Evolutionary conservation across 2,797 vertebrate genomes (phyloP), one percentile per base, ranked within the genome.

Genomic region (Calcarius lapponicus): DNA sequence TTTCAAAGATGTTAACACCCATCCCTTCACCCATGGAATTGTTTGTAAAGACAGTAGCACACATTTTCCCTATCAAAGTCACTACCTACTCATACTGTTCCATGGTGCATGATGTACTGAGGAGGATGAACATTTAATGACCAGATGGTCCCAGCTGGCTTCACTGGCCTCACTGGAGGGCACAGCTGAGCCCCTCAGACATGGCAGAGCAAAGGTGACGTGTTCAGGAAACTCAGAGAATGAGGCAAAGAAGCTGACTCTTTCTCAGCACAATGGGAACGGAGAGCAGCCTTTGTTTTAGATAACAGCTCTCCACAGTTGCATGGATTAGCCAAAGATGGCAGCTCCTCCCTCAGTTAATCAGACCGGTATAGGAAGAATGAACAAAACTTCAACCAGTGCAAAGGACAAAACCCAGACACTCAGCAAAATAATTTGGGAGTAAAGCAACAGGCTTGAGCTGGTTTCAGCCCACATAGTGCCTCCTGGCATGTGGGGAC

Each of bases 141-240:
- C 19, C 21, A 29, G 47, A 42, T 0, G 0, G 5, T 54, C 32
- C 18, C 4, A 1, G 34, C 4, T 6, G 2, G 10, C 5, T 74
- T 29, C 48, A 4, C 0, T 2, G 28, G 8, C 50, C 32, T 54
- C 21, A 15, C 5, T 5, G 5, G 10, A 32, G 29, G 29, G 28
- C 36, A 19, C 8, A 17, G 13, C 36, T 19, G n/a, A 72, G 29
- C 17, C 51, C 16, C 22, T 29, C 51, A 74, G 32, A 26, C 21
- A 2, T 1, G 11, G 45, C 10, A 54, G 6, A 25, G 16, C 6
- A 51, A 56, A 12, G 8, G 7, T 4, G 1, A 10, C 11, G 14
- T 10, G 13, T 34, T 8, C 17, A 12, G 4, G 6, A 66, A 26
- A 9, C 14, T 40, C 57, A 82, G 53, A 48, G 10, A 38, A 65